Base-by-base conservation (phyloP, 2,113 vertebrate species). In the Sturnus vulgaris region DNA sequence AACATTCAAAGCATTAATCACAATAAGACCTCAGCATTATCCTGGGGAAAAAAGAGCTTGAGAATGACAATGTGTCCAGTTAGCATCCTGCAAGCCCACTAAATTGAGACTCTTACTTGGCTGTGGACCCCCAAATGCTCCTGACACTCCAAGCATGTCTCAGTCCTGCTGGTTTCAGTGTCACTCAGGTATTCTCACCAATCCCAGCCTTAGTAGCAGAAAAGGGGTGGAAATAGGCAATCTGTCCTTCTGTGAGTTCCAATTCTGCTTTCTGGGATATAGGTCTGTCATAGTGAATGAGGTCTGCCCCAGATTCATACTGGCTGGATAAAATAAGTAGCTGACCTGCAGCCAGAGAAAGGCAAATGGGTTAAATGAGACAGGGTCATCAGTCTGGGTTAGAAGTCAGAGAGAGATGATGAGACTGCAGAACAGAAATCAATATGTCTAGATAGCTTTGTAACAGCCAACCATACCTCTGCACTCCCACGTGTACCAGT, bases 361-460 rank as follows among this genome's bases (percentile, higher is more conserved):
- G 22, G 55, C 39, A 76, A 77, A 66, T 35, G 72, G 56, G 50
- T 88, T 86, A 93, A 75, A 80, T 5, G 21, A 77, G 82, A 78
- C 20, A 56, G 49, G 30, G 24, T 49, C 53, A 71, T 84, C 63
- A 49, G 5, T 42, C 31, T 63, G 42, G 33, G 44, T 71, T 53
- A 82, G 52, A 44, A 70, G 59, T 52, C 87, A 84, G 50, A 52
- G 50, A 49, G 66, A 12, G 28, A 68, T 68, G 49, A 65, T 14
- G 12, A 50, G 61, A 61, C 50, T 63, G 61, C 68, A 86, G n/a
- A 93, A 63, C 56, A 81, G 52, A 86, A 90, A 90, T 82, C 71
- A 82, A 0, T 76, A 57, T 11, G 30, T 53, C 56, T 81, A 42
- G 12, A 61, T 28, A 87, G 55, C 14, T 91, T 50, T 64, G 55